Evolutionary conservation across 2,113 vertebrate species (phyloP), one percentile per base, ranked within the genome.

Genomic region (Paradisaea rubra): DNA sequence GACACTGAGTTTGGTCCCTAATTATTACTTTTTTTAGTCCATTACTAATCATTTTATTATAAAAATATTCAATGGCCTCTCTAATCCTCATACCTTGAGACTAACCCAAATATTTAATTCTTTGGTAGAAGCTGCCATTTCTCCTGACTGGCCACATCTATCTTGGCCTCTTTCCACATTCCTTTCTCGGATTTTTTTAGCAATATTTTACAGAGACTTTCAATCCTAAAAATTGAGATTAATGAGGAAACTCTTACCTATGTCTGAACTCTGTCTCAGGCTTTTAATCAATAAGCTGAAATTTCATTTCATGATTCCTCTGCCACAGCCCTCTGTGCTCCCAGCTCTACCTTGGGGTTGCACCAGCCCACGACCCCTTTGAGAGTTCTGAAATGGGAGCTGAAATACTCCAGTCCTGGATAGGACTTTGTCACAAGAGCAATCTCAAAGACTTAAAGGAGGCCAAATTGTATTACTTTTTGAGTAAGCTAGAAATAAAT

Each of bases 331-430:
- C 9, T 14, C 25, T 45, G 49, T 21, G 37, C 50, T 65, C 23
- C 60, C 3, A 2, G 54, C 50, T 9, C 19, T 6, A 0, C 63
- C 42, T 6, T 6, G 22, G 27, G 45, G 17, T 21, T 64, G 61
- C 53, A 50, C 4, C 63, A n/a, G 11, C 23, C 28, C 56, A 11
- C 0, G 0, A 9, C 18, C 5, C 24, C 2, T 21, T 33, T 17
- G 11, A 57, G 54, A 63, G 21, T 1, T 73, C 70, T 30, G 25
- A 45, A 35, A n/a, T 9, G 18, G 24, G 6, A 69, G 2, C 2
- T 33, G 42, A 64, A 87, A 27, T 8, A 59, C 65, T 35, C 37
- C 72, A 88, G 71, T 25, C 15, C 7, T 15, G 10, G n/a, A 15
- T 2, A 56, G 22, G 47, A 41, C 31, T 64, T 11, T 65, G 31